Percentiles rank a stretch among this genome's conserved stretches.
These are phyloP conservation scores for Cydia fagiglandana DNA, from an alignment of 1,140 invertebrate genomes.

Conservation along the genomic window DNA sequence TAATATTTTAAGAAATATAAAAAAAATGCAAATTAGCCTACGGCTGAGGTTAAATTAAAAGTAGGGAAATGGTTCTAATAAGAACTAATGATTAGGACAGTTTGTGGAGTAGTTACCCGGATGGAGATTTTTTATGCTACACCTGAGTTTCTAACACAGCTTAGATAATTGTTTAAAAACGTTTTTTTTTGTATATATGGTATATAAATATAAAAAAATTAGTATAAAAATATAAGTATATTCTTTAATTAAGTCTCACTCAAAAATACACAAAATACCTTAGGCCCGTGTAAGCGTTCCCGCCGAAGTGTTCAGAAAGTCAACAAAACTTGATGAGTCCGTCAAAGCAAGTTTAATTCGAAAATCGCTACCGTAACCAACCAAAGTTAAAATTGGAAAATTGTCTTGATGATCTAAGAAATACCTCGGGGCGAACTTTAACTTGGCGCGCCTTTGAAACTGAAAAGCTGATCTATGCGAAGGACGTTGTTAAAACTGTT, in stretches of 20 bases:
- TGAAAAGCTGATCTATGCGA: slow-evolving; percentile 49
- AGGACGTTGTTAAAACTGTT: slow-evolving; percentile 50
- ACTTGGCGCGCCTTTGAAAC: slow-evolving; percentile 66
- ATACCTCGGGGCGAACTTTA: slow-evolving; percentile 63
- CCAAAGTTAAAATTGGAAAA: slow-evolving; percentile 73
- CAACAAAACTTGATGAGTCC: slow-evolving; percentile 62
- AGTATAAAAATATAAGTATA: no score
- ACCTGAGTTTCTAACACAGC: neutral
- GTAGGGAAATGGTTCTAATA: neutral
- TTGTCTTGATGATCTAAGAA: slow-evolving; percentile 66
- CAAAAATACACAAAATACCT: neutral
- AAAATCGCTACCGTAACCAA: slow-evolving; percentile 61
- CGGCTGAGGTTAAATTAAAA: no score
- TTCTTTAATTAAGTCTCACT: neutral
- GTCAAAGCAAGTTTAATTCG: slow-evolving; percentile 63
- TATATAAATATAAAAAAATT: no score
- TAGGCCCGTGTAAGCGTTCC: slow-evolving; percentile 8
- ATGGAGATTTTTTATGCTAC: no score
- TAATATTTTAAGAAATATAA: no score
- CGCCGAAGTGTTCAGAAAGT: slow-evolving; percentile 47
- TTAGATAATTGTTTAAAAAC: neutral
- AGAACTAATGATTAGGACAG: neutral
- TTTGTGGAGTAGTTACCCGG: no score
- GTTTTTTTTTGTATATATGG: no score
- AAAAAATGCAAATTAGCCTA: no score